Conservation (phyloP, 2,888 invertebrate species). For the Steinernema hermaphroditum region DNA sequence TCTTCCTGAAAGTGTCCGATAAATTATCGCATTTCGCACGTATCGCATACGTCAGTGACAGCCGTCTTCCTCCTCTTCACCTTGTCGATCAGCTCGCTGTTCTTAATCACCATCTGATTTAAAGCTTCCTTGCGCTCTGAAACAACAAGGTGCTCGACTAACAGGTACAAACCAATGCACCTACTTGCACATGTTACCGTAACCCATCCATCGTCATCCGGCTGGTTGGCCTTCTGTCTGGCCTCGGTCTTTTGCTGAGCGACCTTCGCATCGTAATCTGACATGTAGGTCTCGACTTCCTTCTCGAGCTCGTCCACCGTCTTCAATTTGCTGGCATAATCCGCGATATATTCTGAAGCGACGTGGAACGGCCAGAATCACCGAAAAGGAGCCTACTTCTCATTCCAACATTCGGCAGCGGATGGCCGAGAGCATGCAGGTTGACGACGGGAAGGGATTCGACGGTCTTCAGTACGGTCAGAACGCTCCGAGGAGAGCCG, state of each 20-base stretch:
- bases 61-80: slow-evolving; percentile 37
- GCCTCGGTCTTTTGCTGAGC: slow-evolving; percentile 40
- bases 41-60: neutral
- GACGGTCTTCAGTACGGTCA: neutral
- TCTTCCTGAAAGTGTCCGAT: slow-evolving; percentile 34
- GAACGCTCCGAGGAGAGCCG: neutral
- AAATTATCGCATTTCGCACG: neutral
- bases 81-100: slow-evolving; percentile 32
- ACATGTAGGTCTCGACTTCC: slow-evolving; percentile 23
- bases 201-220: slow-evolving; percentile 57
- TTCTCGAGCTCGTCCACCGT: slow-evolving; percentile 13
- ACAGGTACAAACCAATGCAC: neutral
- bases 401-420: slow-evolving; percentile 1
- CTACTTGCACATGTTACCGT: slow-evolving; percentile 48
- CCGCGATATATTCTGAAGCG: neutral
- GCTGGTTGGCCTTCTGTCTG: slow-evolving; percentile 45
- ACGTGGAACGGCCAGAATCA: neutral
- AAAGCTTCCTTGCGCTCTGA: slow-evolving; percentile 37
- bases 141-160: neutral
- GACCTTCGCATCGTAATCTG: slow-evolving; percentile 19
- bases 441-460: slow-evolving; percentile 15
- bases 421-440: slow-evolving; percentile 15
- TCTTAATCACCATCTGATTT: slow-evolving; percentile 43
- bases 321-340: slow-evolving; percentile 7
- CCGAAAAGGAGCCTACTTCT: slow-evolving; percentile 7